Conservation (phyloP, 2,797 vertebrate species). For the Cephalopachus bancanus region DNA sequence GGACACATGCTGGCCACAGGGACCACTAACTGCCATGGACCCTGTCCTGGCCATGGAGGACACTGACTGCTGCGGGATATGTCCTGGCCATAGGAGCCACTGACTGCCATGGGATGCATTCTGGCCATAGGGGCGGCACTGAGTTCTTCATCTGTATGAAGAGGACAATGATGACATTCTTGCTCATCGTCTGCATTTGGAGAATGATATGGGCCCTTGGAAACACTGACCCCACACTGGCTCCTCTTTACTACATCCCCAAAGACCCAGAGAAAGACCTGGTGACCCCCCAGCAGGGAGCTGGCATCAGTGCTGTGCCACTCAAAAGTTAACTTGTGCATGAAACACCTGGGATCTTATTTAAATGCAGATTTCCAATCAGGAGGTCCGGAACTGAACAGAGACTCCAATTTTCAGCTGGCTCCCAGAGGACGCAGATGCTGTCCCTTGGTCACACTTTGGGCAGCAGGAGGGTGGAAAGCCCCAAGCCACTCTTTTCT, state of each 20-base stretch:
- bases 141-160: rapidly evolving
- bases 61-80: too few relatives aligned
- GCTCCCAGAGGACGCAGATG: neutral
- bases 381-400: neutral
- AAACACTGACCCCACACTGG: rapidly evolving
- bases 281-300: neutral
- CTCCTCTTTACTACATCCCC: neutral
- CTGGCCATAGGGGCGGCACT: rapidly evolving
- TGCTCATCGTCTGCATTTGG: rapidly evolving
- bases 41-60: too few relatives aligned
- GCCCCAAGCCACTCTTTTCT: too few relatives aligned
- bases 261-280: too few relatives aligned
- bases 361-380: too few relatives aligned
- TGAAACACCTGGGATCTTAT: neutral
- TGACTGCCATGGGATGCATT: too few relatives aligned
- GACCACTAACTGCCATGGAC: too few relatives aligned
- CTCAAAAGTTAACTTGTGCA: rapidly evolving
- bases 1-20: too few relatives aligned
- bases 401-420: rapidly evolving
- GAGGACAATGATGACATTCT: rapidly evolving
- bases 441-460: rapidly evolving
- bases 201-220: rapidly evolving
- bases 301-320: rapidly evolving
- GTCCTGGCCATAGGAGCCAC: too few relatives aligned
- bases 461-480: too few relatives aligned